Base-by-base conservation (phyloP, 2,113 vertebrate species). In the Python bivittatus region DNA sequence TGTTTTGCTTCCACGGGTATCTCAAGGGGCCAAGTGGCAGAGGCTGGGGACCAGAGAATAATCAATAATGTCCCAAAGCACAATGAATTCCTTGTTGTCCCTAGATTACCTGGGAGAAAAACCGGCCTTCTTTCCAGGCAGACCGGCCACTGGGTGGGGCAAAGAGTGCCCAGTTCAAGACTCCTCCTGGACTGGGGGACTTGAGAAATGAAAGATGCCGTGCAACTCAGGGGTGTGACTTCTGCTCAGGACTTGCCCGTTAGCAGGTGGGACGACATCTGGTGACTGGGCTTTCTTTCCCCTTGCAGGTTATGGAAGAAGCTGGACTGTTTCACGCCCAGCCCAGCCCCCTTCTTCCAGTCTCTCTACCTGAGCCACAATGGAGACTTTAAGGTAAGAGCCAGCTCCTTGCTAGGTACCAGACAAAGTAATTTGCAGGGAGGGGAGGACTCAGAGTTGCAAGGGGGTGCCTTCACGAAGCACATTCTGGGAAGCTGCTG, bases 341-440 rank as follows among this genome's bases (percentile, higher is more conserved):
- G 84, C 84, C 84, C 84, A 29, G 84, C 48, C 44, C 48, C 84
- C 42, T 86, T 86, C 84, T 86, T 86, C 84, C 84, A 86, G 84
- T 48, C 84, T 33, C 84, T 86, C 48, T 85, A 48, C 84, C 44
- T 85, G 44, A 13, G 42, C 25, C 84, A 85, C 44, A 86, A 86
- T 6, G 84, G 84, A 86, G 48, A 86, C 25, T 86, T 86, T 48
- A 86, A 86, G 84, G 84, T 86, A 86, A 13, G 42, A 29, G 11
- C 84, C 1, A 2, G 84, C 0, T 86, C 68, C 68, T 38, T 79
- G 17, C 72, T 17, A 22, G 48, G 11, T 29, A 7, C 48, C 6
- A 86, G 8, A 11, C 48, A 4, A 85, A 29, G 48, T 48, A 27
- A 15, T 86, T 48, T 27, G 48, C 1, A 4, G 84, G 48, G 84